Percentiles rank a stretch among this genome's conserved stretches.
Evolutionary conservation across 2,888 invertebrate species (phyloP).

Genomic region (Macrophya annulata): DNA sequence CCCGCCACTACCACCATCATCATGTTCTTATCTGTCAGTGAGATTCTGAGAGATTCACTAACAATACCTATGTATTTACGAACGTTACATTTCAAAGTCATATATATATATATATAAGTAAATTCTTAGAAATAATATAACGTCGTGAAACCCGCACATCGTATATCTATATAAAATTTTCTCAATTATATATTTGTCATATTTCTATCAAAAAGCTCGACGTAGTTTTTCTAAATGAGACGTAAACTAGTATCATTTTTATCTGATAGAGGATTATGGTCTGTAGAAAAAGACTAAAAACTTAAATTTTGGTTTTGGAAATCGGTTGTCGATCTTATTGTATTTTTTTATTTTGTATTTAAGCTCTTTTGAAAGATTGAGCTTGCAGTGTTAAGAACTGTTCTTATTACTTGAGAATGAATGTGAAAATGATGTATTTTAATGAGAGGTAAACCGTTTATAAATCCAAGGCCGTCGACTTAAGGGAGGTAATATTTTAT

Average conservation of each 20-base stretch:
- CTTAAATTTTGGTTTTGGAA: too few relatives aligned
- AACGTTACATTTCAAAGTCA: not conserved
- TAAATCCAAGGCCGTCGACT: not conserved
- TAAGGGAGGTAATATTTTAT: not conserved
- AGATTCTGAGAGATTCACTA: slow-evolving; percentile 16
- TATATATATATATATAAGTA: too few relatives aligned
- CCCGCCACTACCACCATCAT: slow-evolving; percentile 4
- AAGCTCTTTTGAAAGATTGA: too few relatives aligned
- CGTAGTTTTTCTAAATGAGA: too few relatives aligned
- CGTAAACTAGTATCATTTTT: too few relatives aligned
- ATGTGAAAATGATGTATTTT: not conserved
- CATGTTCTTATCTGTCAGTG: slow-evolving; percentile 1
- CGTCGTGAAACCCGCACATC: not conserved
- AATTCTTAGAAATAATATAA: not conserved
- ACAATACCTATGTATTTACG: not conserved
- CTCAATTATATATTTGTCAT: not conserved
- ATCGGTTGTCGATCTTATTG: too few relatives aligned
- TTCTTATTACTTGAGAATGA: not conserved
- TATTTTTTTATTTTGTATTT: too few relatives aligned
- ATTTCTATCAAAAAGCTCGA: too few relatives aligned
- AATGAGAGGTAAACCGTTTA: not conserved
- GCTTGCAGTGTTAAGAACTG: not conserved
- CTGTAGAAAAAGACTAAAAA: too few relatives aligned
- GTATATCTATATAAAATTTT: not conserved
- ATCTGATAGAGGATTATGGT: too few relatives aligned